These are phyloP conservation scores for Mycalesis mineus DNA, from an alignment of 2,888 invertebrate genomes.

Conservation along the genomic window DNA sequence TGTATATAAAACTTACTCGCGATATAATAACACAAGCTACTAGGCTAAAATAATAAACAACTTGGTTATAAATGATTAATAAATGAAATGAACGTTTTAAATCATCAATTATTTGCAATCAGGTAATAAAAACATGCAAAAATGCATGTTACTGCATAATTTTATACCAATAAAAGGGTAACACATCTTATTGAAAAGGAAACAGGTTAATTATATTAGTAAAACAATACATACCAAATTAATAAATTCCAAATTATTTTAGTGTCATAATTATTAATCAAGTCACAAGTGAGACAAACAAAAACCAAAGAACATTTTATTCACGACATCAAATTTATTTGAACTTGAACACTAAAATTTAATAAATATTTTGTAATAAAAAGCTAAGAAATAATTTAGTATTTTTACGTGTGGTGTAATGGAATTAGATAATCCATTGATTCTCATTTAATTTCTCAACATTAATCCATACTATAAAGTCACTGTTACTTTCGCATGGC, in stretches of 20 bases:
- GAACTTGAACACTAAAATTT: conserved; percentile 30
- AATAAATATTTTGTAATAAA: no score
- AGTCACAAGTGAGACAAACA: conserved; percentile 15
- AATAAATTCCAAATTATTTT: conserved; percentile 24
- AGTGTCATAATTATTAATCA: conserved; percentile 26
- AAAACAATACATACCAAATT: conserved; percentile 25
- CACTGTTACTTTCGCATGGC: no score
- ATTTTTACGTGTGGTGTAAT: not conserved
- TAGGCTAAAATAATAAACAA: conserved; percentile 24
- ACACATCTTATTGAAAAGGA: not conserved
- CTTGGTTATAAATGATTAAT: conserved; percentile 15
- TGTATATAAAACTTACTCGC: conserved; percentile 12
- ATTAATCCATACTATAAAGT: no score
- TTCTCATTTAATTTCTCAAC: no score
- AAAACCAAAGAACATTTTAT: conserved; percentile 18
- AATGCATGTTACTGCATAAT: not conserved
- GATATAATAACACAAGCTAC: conserved; percentile 26
- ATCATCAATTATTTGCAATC: not conserved
- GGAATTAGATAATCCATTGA: no score
- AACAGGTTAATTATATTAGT: not conserved
- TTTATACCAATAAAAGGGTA: not conserved
- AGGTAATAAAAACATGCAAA: conserved; percentile 15
- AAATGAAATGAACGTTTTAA: not conserved
- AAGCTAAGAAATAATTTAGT: not conserved
- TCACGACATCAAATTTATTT: conserved; percentile 31